Evolutionary conservation across 2,797 vertebrate genomes (phyloP).

Genomic region (Siniperca undulata): DNA sequence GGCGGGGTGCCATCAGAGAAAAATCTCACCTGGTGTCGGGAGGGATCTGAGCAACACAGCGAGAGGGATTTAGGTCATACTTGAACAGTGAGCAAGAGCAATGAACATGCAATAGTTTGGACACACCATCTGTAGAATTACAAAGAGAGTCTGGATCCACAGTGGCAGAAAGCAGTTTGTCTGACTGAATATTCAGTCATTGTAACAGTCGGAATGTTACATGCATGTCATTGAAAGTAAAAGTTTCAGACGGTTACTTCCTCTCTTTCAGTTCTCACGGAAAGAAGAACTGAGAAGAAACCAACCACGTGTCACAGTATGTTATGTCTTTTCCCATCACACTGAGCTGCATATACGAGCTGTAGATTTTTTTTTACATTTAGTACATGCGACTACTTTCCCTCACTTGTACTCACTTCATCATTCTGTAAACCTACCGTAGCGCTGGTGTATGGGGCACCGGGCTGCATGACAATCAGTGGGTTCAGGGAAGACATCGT

Average conservation of each 20-base stretch:
- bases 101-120: background rate
- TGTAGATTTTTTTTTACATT: background rate
- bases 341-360: background rate
- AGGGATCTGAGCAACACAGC: conserved; percentile 52
- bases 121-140: background rate
- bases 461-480: conserved; percentile 77
- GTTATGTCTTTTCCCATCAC: conserved; percentile 2
- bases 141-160: background rate
- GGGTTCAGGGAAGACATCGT: conserved; percentile 71
- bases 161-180: background rate
- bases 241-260: conserved; percentile 71
- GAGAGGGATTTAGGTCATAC: conserved; percentile 24
- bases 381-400: fast-evolving
- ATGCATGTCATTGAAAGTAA: conserved; percentile 36
- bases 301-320: background rate
- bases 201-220: background rate
- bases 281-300: conserved; percentile 54
- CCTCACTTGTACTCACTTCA: background rate
- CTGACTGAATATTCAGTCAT: background rate
- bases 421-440: conserved; percentile 59
- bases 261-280: conserved; percentile 65
- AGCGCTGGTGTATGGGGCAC: conserved; percentile 82
- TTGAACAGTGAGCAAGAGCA: background rate
- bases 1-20: conserved; percentile 81
- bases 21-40: conserved; percentile 71